Base-by-base conservation (phyloP, 2,797 vertebrate species). In the Pseudochaenichthys georgianus region DNA sequence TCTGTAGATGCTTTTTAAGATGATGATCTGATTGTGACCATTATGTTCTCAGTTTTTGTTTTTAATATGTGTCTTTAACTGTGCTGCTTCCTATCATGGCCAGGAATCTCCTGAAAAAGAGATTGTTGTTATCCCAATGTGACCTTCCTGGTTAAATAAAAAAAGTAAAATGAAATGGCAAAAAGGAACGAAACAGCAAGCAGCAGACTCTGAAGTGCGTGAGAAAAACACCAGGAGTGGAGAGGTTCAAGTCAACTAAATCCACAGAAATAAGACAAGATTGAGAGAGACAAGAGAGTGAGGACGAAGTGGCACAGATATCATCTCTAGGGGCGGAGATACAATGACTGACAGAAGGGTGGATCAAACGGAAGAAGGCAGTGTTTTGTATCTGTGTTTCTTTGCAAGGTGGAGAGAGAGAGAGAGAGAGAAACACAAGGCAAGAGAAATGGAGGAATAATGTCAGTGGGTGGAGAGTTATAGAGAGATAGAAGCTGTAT, bases 261-360 rank as follows among this genome's bases (percentile, higher is more conserved):
- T 82, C 69, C 70, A 55, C 53, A 12, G 71, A 77, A 81, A 82
- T 82, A 64, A 66, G 71, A 47, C 38, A n/a, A 58, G 72, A 74
- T 17, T 66, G 57, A 64, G 50, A 42, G 13, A 73, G 71, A 60
- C 47, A 38, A 38, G 67, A 64, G 55, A 60, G 58, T 53, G 75
- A n/a, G 59, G 69, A 70, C 77, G 46, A 85, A 81, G 77, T 82
- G 87, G 78, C 80, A 87, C 72, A 78, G 79, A 90, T 86, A 81
- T 50, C 43, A 87, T 84, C 80, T 83, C 72, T 23, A 34, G 38
- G 72, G 69, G 55, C 21, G 5, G 72, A 58, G 46, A 70, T 31
- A 48, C 43, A 81, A 46, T 75, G 58, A 77, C 54, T 43, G 68
- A 77, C 52, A 62, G 55, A 23, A 74, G 52, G 66, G 48, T 15